Evolutionary conservation across 2,113 vertebrate species (phyloP).

Genomic region (Micronycteris hirsuta): DNA sequence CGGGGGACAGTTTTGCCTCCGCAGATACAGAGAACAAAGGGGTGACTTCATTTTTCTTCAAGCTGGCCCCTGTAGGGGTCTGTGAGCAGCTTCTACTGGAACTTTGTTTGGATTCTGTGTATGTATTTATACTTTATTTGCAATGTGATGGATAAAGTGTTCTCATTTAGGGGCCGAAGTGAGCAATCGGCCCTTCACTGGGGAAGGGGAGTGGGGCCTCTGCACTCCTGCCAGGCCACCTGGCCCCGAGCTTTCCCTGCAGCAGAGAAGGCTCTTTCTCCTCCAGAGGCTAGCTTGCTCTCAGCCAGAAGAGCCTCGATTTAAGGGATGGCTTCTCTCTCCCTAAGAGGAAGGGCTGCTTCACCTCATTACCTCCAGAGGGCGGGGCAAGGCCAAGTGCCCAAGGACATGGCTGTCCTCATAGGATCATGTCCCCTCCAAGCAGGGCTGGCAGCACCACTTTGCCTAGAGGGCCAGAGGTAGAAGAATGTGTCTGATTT

Average conservation of each 20-base stretch:
- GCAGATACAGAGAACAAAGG: constrained; percentile 46
- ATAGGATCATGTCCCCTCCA: background rate
- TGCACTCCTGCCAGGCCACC: background rate
- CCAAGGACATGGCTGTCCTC: constrained; percentile 27
- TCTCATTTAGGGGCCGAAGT: constrained; percentile 34
- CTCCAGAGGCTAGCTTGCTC: background rate
- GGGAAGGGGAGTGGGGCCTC: background rate
- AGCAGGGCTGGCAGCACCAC: background rate
- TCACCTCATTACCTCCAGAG: constrained; percentile 47
- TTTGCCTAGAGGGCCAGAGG: constrained; percentile 2
- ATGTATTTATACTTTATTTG: constrained; percentile 67
- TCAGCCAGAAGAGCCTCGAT: constrained; percentile 10
- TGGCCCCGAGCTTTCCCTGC: background rate
- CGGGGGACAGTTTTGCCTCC: constrained; percentile 2
- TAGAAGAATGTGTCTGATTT: constrained; percentile 48
- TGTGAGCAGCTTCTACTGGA: constrained; percentile 51
- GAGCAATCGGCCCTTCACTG: constrained; percentile 35
- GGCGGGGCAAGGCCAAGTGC: background rate
- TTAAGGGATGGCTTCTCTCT: constrained; percentile 4
- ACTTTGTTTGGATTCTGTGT: constrained; percentile 58
- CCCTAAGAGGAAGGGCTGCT: constrained; percentile 35
- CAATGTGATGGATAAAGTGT: constrained; percentile 56
- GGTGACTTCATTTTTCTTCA: constrained; percentile 45
- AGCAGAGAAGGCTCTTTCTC: constrained; percentile 16
- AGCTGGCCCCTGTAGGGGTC: constrained; percentile 35